These are phyloP conservation scores for Chromis chromis DNA, from an alignment of 2,797 vertebrate species.

Conservation along the genomic window DNA sequence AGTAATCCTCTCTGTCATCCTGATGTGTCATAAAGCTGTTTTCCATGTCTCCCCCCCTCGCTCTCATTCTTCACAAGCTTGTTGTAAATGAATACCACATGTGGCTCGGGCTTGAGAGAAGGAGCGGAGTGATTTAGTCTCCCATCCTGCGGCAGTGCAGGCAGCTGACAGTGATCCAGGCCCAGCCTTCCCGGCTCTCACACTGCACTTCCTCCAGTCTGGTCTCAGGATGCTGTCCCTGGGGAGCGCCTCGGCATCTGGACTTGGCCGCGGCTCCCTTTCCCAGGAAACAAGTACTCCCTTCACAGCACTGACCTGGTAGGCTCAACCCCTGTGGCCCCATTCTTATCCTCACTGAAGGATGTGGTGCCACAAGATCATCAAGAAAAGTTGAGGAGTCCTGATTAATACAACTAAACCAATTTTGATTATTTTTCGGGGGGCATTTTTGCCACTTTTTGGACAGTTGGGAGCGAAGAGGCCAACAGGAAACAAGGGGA, in stretches of 20 bases:
- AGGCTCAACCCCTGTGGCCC: slow-evolving; percentile 52
- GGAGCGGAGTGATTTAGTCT: slow-evolving; percentile 78
- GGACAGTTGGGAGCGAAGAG: not conserved
- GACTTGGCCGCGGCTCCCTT: slow-evolving; percentile 90
- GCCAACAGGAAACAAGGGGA: slow-evolving; percentile 3
- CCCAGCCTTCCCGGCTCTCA: slow-evolving; percentile 81
- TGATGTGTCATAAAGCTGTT: slow-evolving; percentile 85
- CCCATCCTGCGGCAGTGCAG: slow-evolving; percentile 74
- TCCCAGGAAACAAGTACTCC: slow-evolving; percentile 92
- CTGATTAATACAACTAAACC: slow-evolving; percentile 19
- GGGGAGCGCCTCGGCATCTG: slow-evolving; percentile 89
- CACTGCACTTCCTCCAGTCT: slow-evolving; percentile 86
- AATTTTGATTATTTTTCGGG: not conserved
- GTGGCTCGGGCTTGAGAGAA: slow-evolving; percentile 76
- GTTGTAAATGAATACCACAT: slow-evolving; percentile 86
- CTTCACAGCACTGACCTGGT: slow-evolving; percentile 84
- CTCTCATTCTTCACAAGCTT: slow-evolving; percentile 79
- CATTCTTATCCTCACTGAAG: slow-evolving; percentile 47
- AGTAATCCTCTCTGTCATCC: slow-evolving; percentile 82
- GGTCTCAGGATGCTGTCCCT: slow-evolving; percentile 85
- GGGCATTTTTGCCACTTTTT: not conserved
- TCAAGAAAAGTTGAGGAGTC: slow-evolving; percentile 35
- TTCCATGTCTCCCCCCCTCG: slow-evolving; percentile 73
- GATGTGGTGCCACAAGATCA: slow-evolving; percentile 56
- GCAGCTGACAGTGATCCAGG: slow-evolving; percentile 83